A percentile compares a stretch with the other conserved stretches of the same genome.
Evolutionary conservation across 64 coral and sea anemone genomes (phyloP).

Genomic region (Astreopora myriophthalma): DNA sequence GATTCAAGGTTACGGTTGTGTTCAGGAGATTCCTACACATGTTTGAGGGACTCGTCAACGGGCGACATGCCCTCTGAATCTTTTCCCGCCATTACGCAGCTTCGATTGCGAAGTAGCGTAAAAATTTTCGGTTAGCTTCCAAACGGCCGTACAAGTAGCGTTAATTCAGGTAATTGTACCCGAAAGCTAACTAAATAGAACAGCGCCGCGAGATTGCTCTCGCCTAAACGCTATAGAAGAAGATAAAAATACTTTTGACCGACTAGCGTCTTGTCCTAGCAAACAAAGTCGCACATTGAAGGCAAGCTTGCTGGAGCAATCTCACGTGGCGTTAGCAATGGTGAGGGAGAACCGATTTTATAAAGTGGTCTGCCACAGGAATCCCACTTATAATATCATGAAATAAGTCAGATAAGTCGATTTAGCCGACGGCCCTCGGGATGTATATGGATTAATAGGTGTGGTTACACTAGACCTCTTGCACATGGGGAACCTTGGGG

Average conservation of each 20-base stretch:
- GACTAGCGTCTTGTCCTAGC: background rate
- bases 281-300: constrained; percentile 14
- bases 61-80: background rate
- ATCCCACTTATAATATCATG: no score
- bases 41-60: background rate
- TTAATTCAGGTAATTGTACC: constrained; percentile 8
- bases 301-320: constrained; percentile 12
- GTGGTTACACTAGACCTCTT: no score
- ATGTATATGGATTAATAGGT: no score
- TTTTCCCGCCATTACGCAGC: background rate
- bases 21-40: background rate
- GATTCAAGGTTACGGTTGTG: background rate
- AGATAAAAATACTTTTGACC: background rate
- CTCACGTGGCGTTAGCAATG: constrained; percentile 5
- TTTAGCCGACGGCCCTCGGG: no score
- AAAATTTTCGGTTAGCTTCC: background rate
- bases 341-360: no score
- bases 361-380: no score
- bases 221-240: background rate
- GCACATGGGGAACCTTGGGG: no score
- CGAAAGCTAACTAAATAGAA: background rate
- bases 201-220: background rate
- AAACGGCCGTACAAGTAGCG: background rate
- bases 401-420: no score
- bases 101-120: constrained; percentile 2